These are phyloP conservation scores for Pseudotriccus pelzelni DNA, from an alignment of 2,797 vertebrate species.

Conservation along the genomic window DNA sequence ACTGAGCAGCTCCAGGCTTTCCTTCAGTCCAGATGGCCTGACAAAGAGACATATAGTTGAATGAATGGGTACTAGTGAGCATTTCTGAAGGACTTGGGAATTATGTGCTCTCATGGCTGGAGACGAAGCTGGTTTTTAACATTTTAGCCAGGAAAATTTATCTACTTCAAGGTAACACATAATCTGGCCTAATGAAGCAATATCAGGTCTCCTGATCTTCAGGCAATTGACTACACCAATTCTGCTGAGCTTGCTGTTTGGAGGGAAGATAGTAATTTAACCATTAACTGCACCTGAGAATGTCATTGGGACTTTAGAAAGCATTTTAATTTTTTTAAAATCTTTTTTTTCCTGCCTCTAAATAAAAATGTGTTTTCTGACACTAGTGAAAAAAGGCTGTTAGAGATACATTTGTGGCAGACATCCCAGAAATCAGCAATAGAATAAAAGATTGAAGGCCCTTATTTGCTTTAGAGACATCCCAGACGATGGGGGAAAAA, in stretches of 20 bases:
- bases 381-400: neutral
- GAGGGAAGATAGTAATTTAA: conserved; percentile 55
- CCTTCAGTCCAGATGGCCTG: neutral
- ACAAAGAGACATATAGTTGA: neutral
- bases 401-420: neutral
- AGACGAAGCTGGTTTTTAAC: conserved; percentile 32
- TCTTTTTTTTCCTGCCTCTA: conserved; percentile 24
- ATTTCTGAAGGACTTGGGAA: neutral
- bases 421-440: neutral
- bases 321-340: neutral
- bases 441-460: conserved; percentile 30
- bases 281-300: conserved; percentile 59
- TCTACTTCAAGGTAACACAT: conserved; percentile 50
- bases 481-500: neutral
- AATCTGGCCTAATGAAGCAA: conserved; percentile 67
- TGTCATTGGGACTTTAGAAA: conserved; percentile 53
- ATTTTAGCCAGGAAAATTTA: conserved; percentile 42
- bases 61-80: neutral
- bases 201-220: conserved; percentile 64
- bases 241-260: conserved; percentile 61
- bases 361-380: conserved; percentile 55
- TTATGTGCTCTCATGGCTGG: neutral
- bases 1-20: neutral
- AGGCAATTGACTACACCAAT: conserved; percentile 22
- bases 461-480: neutral